Conservation (phyloP, 1,140 invertebrate genomes). For the Conopomorpha cramerella region DNA sequence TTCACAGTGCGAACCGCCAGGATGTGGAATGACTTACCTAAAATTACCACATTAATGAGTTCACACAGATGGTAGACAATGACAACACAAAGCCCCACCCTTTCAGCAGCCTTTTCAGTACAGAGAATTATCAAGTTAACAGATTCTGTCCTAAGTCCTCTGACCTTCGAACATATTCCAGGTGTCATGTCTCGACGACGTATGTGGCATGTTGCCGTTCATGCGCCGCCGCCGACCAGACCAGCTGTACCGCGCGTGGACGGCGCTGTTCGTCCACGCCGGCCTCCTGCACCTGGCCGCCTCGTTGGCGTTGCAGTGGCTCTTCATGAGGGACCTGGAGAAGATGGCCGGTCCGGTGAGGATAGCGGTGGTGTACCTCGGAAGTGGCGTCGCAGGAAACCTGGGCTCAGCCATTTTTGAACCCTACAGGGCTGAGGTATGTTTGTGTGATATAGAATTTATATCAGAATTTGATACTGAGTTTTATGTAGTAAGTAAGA, state of each 20-base stretch:
- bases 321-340: constrained; percentile 95
- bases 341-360: constrained; percentile 91
- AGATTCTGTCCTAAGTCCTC: no score
- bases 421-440: constrained; percentile 97
- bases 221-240: constrained; percentile 89
- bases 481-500: no score
- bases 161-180: constrained; percentile 45
- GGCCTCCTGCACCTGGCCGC: constrained; percentile 91
- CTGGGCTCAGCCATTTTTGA: constrained; percentile 96
- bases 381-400: constrained; percentile 93
- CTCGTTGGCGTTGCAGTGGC: constrained; percentile 89
- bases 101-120: no score
- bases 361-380: constrained; percentile 92
- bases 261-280: constrained; percentile 96
- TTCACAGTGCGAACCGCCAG: no score
- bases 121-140: no score
- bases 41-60: no score
- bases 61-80: no score
- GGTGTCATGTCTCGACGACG: constrained; percentile 95
- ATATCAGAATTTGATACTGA: no score
- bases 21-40: no score
- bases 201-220: constrained; percentile 99
- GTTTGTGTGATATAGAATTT: constrained; percentile 24
- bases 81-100: no score
- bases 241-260: constrained; percentile 97